These are phyloP conservation scores for Nipponia nippon DNA, from an alignment of 2,113 vertebrate genomes.

Conservation along the genomic window DNA sequence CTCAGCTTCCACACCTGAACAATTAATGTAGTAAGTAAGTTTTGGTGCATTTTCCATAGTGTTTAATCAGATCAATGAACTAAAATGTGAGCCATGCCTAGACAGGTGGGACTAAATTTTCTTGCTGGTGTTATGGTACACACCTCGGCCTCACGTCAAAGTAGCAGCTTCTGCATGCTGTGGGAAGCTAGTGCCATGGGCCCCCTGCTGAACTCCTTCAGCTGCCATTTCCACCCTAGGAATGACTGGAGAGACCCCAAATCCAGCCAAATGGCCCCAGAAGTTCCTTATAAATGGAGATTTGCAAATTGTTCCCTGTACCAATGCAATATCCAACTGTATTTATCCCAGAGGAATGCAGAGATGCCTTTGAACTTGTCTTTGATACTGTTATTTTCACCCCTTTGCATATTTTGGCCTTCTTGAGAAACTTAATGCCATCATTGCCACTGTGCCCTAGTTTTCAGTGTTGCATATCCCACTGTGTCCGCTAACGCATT, in stretches of 20 bases:
- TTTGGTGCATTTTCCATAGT: neutral
- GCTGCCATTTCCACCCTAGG: neutral
- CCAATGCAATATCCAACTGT: neutral
- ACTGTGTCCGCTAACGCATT: fast-evolving
- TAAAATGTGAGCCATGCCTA: neutral
- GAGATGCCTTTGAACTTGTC: neutral
- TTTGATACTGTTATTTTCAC: neutral
- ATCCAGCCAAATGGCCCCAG: neutral
- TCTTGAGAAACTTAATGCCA: neutral
- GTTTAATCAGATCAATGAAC: neutral
- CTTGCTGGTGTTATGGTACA: neutral
- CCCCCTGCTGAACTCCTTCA: neutral
- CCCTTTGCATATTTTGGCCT: neutral
- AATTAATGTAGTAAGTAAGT: neutral
- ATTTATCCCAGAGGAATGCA: neutral
- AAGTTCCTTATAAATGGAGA: neutral
- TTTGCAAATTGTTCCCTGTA: neutral
- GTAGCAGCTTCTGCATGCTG: neutral
- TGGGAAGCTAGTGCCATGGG: neutral
- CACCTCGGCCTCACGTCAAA: neutral
- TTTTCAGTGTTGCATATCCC: neutral
- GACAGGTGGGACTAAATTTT: neutral
- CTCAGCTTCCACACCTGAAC: neutral
- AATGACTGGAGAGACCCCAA: neutral
- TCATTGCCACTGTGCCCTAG: neutral